Base-by-base conservation (phyloP, 2,888 invertebrate genomes). In the Neoascia interrupta region DNA sequence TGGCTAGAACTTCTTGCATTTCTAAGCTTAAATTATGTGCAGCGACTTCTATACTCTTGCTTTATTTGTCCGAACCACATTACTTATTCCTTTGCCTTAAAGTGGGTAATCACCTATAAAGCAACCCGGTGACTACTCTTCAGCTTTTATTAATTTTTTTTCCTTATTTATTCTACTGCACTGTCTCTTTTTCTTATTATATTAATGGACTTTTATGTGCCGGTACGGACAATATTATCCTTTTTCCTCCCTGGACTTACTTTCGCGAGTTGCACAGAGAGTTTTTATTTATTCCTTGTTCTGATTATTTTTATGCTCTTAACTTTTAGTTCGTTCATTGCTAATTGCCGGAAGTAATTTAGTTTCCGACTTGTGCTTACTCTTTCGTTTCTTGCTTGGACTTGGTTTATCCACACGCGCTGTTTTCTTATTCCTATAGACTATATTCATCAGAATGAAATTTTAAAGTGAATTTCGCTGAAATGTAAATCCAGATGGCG, bases 341-440 rank as follows among this genome's bases (percentile, higher is more conserved):
- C 70, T 76, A 76, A 76, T 76, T 70, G 75, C 63, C 75, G 75
- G 75, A 76, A 76, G 70, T 70, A 76, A 76, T 76, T 58, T 64
- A 70, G 63, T 76, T 76, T 76, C 23, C 26, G 58, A 75, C 56
- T 61, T 69, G 37, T 61, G n/a, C 70, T 28, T 56, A 37, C 13
- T 61, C 19, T 18, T 47, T 3, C 19, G 21, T 23, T 43, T n/a
- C 5, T 2, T 34, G 28, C 28, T 37, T 11, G 21, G 21, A 34
- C 26, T 26, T 49, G 11, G 39, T 64, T 53, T 64, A 53, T 53
- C 34, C 21, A 36, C 15, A 15, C n/a, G 15, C 41, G 31, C 51
- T 21, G 39, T 39, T 51, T 49, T 43, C 23, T 37, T 39, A n/a
- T n/a, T n/a, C n/a, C n/a, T n/a, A n/a, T n/a, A n/a, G n/a, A n/a